Evolutionary conservation across 2,113 vertebrate species (phyloP).

Genomic region (Stercorarius parasiticus): DNA sequence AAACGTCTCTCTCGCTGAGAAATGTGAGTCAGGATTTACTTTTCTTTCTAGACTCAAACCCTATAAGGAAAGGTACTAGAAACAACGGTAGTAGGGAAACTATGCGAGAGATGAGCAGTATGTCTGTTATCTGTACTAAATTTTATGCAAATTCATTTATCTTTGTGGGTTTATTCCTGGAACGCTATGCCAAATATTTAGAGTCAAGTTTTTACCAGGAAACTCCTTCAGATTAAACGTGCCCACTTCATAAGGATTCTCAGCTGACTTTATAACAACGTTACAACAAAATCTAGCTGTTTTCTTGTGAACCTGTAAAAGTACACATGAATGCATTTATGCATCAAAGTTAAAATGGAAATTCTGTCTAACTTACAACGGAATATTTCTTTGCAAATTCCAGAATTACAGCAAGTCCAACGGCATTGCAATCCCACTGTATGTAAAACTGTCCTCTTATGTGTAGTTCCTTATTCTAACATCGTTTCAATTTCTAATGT

Average conservation of each 20-base stretch:
- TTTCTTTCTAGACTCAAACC: conserved; percentile 2
- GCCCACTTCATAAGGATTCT: not conserved
- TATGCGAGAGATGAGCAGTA: conserved; percentile 12
- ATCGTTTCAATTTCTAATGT: not conserved
- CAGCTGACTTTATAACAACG: not conserved
- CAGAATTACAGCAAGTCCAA: not conserved
- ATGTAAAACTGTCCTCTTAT: not conserved
- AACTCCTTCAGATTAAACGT: not conserved
- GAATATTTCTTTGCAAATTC: not conserved
- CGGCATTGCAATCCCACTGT: not conserved
- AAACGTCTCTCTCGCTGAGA: not conserved
- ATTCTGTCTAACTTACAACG: not conserved
- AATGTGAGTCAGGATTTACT: conserved; percentile 16
- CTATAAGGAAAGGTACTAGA: conserved; percentile 39
- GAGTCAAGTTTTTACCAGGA: not conserved
- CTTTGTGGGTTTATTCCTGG: not conserved
- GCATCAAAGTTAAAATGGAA: not conserved
- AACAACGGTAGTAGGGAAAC: conserved; percentile 15
- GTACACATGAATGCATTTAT: not conserved
- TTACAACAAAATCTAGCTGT: not conserved
- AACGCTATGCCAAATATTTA: conserved; percentile 16
- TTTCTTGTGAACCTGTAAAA: not conserved
- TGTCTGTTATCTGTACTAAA: not conserved
- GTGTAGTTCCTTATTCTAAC: not conserved
- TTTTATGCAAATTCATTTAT: conserved; percentile 26